phyloP scores from a whole-genome alignment of 1,140 invertebrate species.

The Diploscapter pachys region DNA sequence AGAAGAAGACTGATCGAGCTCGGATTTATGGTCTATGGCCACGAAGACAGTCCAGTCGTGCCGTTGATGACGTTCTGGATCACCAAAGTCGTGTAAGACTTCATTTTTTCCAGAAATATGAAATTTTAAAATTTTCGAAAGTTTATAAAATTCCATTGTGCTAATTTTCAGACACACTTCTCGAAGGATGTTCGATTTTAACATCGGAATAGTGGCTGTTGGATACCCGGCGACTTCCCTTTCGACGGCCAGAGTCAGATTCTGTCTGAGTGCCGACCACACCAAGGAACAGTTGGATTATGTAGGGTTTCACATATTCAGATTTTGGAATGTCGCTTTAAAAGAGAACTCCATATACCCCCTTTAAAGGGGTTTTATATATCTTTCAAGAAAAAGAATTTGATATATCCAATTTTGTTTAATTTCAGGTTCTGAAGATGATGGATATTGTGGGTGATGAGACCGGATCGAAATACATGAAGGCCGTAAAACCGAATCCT shows the following conservation, averaged over 20 bases:
- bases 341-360: no score
- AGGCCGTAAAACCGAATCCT: no score
- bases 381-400: no score
- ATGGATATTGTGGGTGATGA: no score
- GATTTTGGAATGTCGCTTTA: no score
- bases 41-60: slow-evolving; percentile 90
- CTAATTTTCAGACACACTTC: slow-evolving; percentile 66
- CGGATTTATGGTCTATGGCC: slow-evolving; percentile 88
- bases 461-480: no score
- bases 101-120: background rate
- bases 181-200: slow-evolving; percentile 73
- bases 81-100: slow-evolving; percentile 79
- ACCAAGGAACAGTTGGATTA: slow-evolving; percentile 89
- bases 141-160: slow-evolving; percentile 1
- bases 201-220: slow-evolving; percentile 87
- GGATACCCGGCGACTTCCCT: slow-evolving; percentile 94
- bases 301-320: background rate
- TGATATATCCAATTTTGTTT: no score
- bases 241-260: slow-evolving; percentile 82
- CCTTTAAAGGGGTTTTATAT: no score
- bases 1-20: slow-evolving; percentile 61
- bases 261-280: slow-evolving; percentile 90
- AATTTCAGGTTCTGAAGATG: no score
- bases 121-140: no score
- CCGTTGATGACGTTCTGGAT: slow-evolving; percentile 88